Percentiles rank a stretch among this genome's conserved stretches.
These are phyloP conservation scores for Aleiodes testaceus DNA, from an alignment of 2,888 invertebrate genomes.

Conservation along the genomic window DNA sequence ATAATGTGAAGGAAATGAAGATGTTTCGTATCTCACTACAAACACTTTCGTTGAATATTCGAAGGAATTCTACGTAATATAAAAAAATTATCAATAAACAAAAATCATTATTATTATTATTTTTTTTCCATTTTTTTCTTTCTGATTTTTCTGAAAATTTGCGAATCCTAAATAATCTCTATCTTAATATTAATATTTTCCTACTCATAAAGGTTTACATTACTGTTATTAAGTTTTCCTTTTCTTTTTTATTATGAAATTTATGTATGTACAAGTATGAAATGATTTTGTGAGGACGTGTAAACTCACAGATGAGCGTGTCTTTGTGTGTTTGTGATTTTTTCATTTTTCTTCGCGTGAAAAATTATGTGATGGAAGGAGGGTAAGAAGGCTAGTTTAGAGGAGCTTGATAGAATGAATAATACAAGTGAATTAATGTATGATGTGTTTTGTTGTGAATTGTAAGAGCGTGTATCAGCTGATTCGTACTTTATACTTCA, in stretches of 20 bases:
- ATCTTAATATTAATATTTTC: constrained; percentile 23
- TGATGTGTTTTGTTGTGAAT: constrained; percentile 13
- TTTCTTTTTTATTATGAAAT: constrained; percentile 7
- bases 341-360: constrained; percentile 19
- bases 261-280: constrained; percentile 45
- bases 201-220: constrained; percentile 45
- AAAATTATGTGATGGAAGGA: constrained; percentile 29
- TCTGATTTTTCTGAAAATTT: constrained; percentile 28
- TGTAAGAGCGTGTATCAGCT: constrained; percentile 19
- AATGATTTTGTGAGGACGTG: constrained; percentile 43
- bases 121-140: constrained; percentile 8
- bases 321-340: constrained; percentile 34
- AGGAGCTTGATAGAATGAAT: constrained; percentile 35
- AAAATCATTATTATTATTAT: constrained; percentile 32
- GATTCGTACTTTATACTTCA: constrained; percentile 4
- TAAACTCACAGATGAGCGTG: constrained; percentile 43
- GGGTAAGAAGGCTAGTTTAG: constrained; percentile 30
- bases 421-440: constrained; percentile 6
- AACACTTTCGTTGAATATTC: constrained; percentile 41
- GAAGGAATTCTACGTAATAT: constrained; percentile 17
- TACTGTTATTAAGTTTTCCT: constrained; percentile 40
- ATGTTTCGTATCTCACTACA: constrained; percentile 34
- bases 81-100: constrained; percentile 21
- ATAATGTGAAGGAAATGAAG: neutral
- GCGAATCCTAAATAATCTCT: constrained; percentile 10